Base-by-base conservation (phyloP, 2,888 invertebrate species). In the Aphodius granarius region DNA sequence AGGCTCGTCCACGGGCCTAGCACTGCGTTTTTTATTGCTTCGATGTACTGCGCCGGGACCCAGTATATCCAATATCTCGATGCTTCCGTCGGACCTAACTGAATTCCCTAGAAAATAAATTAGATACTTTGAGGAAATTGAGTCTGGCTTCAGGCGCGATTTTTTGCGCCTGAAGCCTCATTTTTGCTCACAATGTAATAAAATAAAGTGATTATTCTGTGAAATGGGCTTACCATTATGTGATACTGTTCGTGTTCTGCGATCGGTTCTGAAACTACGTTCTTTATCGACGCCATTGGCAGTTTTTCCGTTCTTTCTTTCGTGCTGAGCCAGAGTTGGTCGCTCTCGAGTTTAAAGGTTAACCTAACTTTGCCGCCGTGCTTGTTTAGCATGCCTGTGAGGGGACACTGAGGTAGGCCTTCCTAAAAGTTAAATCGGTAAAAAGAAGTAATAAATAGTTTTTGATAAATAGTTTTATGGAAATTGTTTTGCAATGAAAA, bases 1-100 rank as follows among this genome's bases (percentile, higher is more conserved):
- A 68, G 68, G 13, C 68, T 68, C 21, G 68, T 68, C 95, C 95
- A 95, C 83, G 95, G 94, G 75, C 96, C 96, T 72, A 96, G 91
- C 77, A 97, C 93, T 76, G 96, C 94, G 84, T 96, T 95, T 88
- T 96, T 97, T 84, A 97, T 96, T 81, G 96, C 95, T 84, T 95
- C 94, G 73, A 96, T 91, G 86, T 95, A 97, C 85, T 95, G 95
- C 71, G 95, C 95, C 9, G 97, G 97, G 68, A 97, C 96, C 97
- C 97, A 97, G 88, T 97, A 97, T 78, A 97, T 92, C 95, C 96
- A 97, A 87, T 96, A 96, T 80, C 95, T 89, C 23, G 96, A 96
- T 3, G 96, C 96, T 87, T 97, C 97, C 72, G 97, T 97, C 6
- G 97, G 94, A 16, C 97, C 97, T 80, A 97, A 88, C 88, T 97